phyloP scores from a whole-genome alignment of 1,140 invertebrate species.

The Asobara japonica region DNA sequence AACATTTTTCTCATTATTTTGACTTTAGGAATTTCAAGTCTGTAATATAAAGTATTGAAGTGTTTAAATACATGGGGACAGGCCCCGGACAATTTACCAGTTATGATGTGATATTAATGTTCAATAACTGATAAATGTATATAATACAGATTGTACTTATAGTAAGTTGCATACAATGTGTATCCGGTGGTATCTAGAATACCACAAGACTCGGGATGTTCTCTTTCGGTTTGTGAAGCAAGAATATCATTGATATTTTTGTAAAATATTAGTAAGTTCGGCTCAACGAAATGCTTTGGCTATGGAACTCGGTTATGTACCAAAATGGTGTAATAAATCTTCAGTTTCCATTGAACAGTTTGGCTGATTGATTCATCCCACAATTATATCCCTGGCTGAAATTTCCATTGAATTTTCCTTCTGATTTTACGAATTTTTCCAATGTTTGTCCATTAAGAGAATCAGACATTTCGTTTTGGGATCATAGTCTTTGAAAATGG shows the following conservation, averaged over 20 bases:
- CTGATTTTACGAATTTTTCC: no score
- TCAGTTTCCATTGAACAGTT: background rate
- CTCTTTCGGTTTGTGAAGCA: background rate
- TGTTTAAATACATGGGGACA: background rate
- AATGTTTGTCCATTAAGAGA: no score
- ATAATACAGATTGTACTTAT: conserved; percentile 32
- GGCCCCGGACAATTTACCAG: background rate
- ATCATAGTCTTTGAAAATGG: no score
- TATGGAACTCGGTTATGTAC: background rate
- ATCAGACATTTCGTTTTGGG: no score
- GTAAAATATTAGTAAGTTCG: background rate
- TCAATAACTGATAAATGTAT: background rate
- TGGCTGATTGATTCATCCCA: no score
- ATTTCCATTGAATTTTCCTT: no score
- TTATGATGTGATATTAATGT: background rate
- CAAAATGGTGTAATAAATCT: background rate
- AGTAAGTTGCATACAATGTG: background rate
- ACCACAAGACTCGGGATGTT: background rate
- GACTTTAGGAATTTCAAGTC: background rate
- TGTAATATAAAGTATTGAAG: conserved; percentile 6
- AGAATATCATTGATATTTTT: conserved; percentile 7
- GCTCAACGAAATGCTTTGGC: background rate
- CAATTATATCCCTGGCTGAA: no score
- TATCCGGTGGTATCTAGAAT: background rate
- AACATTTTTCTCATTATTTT: background rate